Percentiles rank a stretch among this genome's conserved stretches.
Conservation (phyloP, 2,113 vertebrate genomes). For the Bombycilla garrulus region DNA sequence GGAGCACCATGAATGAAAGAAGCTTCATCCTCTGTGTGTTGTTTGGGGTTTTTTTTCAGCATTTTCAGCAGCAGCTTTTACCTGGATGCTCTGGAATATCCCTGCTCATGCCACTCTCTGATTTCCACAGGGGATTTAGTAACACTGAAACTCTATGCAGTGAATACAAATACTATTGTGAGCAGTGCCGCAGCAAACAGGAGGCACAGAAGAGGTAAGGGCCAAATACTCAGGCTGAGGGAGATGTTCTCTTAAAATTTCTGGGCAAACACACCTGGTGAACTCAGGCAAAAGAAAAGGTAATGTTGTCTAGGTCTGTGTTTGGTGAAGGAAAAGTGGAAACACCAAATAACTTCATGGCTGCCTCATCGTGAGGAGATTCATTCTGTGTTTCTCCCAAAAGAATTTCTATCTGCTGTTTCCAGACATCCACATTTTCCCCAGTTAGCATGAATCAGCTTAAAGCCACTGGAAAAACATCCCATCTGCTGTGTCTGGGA, state of each 20-base stretch:
- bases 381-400: neutral
- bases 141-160: constrained; percentile 93
- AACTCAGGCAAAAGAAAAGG: neutral
- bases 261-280: neutral
- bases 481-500: neutral
- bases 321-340: neutral
- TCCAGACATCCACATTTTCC: neutral
- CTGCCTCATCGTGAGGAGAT: neutral
- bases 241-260: neutral
- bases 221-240: neutral
- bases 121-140: constrained; percentile 85
- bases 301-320: neutral
- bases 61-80: neutral
- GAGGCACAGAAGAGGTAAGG: constrained; percentile 91
- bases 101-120: neutral
- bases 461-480: neutral
- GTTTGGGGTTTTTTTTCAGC: neutral
- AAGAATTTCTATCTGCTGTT: neutral
- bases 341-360: neutral
- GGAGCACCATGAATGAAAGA: neutral
- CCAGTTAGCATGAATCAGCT: constrained; percentile 3
- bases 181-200: constrained; percentile 94
- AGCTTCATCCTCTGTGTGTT: neutral
- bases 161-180: constrained; percentile 93
- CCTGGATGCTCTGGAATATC: neutral